phyloP scores from a whole-genome alignment of 1,140 invertebrate species.

The Drosophila teissieri region DNA sequence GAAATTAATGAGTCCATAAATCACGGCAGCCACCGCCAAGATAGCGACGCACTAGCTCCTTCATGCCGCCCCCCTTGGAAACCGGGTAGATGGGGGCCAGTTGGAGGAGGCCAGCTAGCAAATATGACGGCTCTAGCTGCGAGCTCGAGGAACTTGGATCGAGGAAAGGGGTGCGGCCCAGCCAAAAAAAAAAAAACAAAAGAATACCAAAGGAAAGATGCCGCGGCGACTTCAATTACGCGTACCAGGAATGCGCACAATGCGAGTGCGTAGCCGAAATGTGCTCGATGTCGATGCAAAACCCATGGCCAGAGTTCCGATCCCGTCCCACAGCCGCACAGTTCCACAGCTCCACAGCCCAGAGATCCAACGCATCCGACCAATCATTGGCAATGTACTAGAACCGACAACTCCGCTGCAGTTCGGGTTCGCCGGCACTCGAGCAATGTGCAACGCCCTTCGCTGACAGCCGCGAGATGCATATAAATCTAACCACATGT shows the following conservation, averaged over 20 bases:
- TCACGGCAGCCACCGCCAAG: constrained; percentile 67
- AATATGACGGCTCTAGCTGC: constrained; percentile 63
- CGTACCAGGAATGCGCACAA: constrained; percentile 78
- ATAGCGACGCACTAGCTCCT: constrained; percentile 32
- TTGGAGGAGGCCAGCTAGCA: constrained; percentile 37
- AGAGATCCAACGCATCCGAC: constrained; percentile 56
- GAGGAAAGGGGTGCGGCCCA: constrained; percentile 66
- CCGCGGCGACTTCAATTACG: constrained; percentile 82
- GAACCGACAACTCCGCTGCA: constrained; percentile 57
- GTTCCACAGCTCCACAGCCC: too few species aligned
- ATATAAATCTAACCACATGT: constrained; percentile 73
- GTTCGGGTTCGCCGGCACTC: constrained; percentile 50
- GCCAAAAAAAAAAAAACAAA: constrained; percentile 2
- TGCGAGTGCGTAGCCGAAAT: constrained; percentile 67
- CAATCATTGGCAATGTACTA: constrained; percentile 79
- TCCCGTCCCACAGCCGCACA: constrained; percentile 1
- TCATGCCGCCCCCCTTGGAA: constrained; percentile 9
- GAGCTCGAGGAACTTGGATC: constrained; percentile 40
- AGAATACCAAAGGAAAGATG: constrained; percentile 49
- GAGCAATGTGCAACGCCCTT: constrained; percentile 65
- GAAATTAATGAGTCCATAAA: constrained; percentile 85
- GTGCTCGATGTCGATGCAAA: constrained; percentile 22
- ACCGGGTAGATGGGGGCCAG: neutral
- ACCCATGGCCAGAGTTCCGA: constrained; percentile 38
- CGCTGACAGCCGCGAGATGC: constrained; percentile 58